These are phyloP conservation scores for Drosophila baimaii DNA, from an alignment of 1,140 invertebrate genomes.

Conservation along the genomic window DNA sequence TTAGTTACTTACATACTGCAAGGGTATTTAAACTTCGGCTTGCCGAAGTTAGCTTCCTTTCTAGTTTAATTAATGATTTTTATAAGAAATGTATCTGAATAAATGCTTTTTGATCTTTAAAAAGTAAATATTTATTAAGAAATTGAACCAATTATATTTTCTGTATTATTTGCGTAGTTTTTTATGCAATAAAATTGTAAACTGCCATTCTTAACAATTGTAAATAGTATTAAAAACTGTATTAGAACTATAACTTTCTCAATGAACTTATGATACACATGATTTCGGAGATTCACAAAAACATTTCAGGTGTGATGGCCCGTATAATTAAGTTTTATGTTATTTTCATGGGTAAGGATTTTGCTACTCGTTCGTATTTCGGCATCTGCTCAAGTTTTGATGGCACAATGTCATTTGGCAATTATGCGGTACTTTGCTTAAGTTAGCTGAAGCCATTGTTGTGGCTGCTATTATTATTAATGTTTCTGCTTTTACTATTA, in stretches of 20 bases:
- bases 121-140: too few species aligned
- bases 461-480: conserved; percentile 25
- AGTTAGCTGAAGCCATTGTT: conserved; percentile 34
- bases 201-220: too few species aligned
- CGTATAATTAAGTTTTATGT: conserved; percentile 3
- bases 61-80: too few species aligned
- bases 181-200: too few species aligned
- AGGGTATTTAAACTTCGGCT: too few species aligned
- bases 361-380: conserved; percentile 9
- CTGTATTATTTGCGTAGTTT: too few species aligned
- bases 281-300: background rate
- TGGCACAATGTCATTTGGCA: conserved; percentile 53
- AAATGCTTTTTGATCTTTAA: too few species aligned
- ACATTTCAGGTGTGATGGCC: background rate
- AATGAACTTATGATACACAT: background rate
- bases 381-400: conserved; percentile 25
- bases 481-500: conserved; percentile 46
- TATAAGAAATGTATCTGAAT: too few species aligned
- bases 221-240: too few species aligned
- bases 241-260: background rate
- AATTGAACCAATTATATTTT: too few species aligned
- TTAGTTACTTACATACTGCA: too few species aligned
- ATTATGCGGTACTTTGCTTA: conserved; percentile 41
- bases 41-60: too few species aligned
- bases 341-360: conserved; percentile 16